Conservation (phyloP, 2,797 vertebrate species). For the Periparus ater region DNA sequence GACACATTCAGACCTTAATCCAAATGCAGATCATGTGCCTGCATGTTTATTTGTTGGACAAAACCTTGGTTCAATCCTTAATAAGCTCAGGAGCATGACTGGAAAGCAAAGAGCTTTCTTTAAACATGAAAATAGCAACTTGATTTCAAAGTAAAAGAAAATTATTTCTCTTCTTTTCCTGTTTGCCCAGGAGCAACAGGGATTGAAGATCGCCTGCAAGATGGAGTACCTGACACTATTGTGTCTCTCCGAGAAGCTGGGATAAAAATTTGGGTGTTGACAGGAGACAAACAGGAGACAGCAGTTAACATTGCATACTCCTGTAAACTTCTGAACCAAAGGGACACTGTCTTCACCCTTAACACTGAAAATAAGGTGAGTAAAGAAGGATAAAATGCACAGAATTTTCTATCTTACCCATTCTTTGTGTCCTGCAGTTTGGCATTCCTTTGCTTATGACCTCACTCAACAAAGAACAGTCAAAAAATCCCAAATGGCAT, state of each 20-base stretch:
- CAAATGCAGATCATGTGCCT: slow-evolving; percentile 16
- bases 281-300: slow-evolving; percentile 95
- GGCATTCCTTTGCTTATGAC: neutral
- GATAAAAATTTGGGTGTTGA: slow-evolving; percentile 93
- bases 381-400: neutral
- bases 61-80: neutral
- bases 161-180: neutral
- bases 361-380: slow-evolving; percentile 88
- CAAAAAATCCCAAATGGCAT: neutral
- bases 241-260: slow-evolving; percentile 87
- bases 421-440: neutral
- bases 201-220: slow-evolving; percentile 94
- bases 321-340: slow-evolving; percentile 88
- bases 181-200: slow-evolving; percentile 88
- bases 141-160: neutral
- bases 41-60: neutral
- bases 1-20: slow-evolving; percentile 20
- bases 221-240: slow-evolving; percentile 89
- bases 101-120: neutral
- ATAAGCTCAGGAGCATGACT: neutral
- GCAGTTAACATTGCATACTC: slow-evolving; percentile 94
- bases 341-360: slow-evolving; percentile 90
- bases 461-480: neutral
- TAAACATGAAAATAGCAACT: neutral
- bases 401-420: neutral